Conservation (phyloP, 2,797 vertebrate species). For the Lithobates pipiens region DNA sequence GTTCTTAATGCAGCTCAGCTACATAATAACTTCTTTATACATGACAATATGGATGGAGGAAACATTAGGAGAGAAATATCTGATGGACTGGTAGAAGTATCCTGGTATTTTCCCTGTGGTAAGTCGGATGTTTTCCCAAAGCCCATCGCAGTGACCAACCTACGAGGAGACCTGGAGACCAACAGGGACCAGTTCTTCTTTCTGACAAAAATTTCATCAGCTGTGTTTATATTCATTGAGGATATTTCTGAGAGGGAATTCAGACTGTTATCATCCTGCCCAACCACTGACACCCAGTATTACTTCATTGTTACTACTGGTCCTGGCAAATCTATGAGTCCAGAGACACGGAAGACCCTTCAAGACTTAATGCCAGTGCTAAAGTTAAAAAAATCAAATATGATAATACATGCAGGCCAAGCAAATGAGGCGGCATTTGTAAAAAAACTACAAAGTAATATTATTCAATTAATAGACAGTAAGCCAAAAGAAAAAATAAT, state of each 20-base stretch:
- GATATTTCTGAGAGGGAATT: neutral
- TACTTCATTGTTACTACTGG: conserved; percentile 69
- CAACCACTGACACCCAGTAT: conserved; percentile 53
- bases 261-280: conserved; percentile 58
- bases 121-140: conserved; percentile 72
- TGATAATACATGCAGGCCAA: conserved; percentile 66
- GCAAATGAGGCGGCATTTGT: conserved; percentile 60
- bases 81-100: conserved; percentile 80
- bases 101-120: conserved; percentile 77
- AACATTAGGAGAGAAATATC: conserved; percentile 65
- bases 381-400: conserved; percentile 63
- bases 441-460: conserved; percentile 49
- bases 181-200: conserved; percentile 75
- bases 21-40: conserved; percentile 18
- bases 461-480: conserved; percentile 60
- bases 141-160: conserved; percentile 79
- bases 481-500: conserved; percentile 70
- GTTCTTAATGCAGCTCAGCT: conserved; percentile 2
- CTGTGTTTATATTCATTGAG: conserved; percentile 79
- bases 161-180: conserved; percentile 78
- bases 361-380: conserved; percentile 59
- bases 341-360: conserved; percentile 62
- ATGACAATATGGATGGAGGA: conserved; percentile 12
- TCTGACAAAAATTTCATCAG: conserved; percentile 76
- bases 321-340: conserved; percentile 46